A percentile compares a stretch with the other conserved stretches of the same genome.
phyloP scores from a whole-genome alignment of 2,888 invertebrate genomes.

The Platerodrilus igneus region DNA sequence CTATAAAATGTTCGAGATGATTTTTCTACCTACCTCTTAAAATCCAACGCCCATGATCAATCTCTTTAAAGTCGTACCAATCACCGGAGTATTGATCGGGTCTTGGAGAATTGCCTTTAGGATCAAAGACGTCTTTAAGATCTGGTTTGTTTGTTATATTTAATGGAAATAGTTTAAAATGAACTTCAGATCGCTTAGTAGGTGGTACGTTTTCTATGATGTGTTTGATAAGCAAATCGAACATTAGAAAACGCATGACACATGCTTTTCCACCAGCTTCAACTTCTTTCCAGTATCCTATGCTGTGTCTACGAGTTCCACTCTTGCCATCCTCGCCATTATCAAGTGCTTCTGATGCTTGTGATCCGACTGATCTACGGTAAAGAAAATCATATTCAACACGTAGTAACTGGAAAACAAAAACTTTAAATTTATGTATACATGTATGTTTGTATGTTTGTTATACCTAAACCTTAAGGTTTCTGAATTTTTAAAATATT shows the following conservation, averaged over 20 bases:
- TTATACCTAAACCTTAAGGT: no score
- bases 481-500: no score
- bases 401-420: neutral
- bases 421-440: neutral
- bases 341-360: constrained; percentile 5
- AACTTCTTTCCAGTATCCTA: constrained; percentile 36
- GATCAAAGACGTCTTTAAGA: constrained; percentile 35
- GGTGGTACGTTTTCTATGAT: constrained; percentile 42
- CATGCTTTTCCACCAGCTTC: constrained; percentile 38
- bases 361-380: constrained; percentile 10
- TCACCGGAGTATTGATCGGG: constrained; percentile 36
- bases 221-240: constrained; percentile 37
- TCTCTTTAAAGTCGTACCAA: constrained; percentile 44
- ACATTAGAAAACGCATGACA: constrained; percentile 37
- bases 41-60: constrained; percentile 44
- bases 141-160: constrained; percentile 34
- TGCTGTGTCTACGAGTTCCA: constrained; percentile 27
- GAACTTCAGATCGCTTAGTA: constrained; percentile 28
- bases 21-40: no score
- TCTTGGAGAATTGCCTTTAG: constrained; percentile 27
- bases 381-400: neutral
- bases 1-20: neutral
- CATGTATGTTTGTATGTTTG: no score
- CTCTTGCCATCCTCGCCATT: neutral
- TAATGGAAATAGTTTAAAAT: constrained; percentile 35